These are phyloP conservation scores for Sprattus sprattus DNA, from an alignment of 2,113 vertebrate genomes.

Conservation along the genomic window DNA sequence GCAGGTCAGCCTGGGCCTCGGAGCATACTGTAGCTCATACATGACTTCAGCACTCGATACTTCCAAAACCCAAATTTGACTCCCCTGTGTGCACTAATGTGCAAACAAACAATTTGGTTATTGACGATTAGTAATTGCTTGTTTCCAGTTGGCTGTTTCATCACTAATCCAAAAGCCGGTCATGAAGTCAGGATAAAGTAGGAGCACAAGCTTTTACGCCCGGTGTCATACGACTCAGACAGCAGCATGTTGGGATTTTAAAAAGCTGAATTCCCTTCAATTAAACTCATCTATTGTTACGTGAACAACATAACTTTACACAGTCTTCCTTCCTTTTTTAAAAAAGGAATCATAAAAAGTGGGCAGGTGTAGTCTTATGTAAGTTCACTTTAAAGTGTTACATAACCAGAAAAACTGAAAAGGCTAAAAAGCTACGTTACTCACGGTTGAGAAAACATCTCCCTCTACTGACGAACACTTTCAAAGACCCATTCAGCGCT, in stretches of 20 bases:
- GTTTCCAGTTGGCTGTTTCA: neutral
- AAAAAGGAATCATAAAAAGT: neutral
- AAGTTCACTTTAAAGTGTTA: constrained; percentile 41
- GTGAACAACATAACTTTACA: neutral
- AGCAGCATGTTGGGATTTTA: neutral
- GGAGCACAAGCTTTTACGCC: neutral
- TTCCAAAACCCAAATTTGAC: neutral
- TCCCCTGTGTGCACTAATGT: neutral
- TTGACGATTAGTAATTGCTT: neutral
- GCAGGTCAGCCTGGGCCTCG: neutral
- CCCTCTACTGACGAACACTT: constrained; percentile 25
- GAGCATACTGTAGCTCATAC: neutral
- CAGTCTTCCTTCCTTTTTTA: neutral
- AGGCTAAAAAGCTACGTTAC: constrained; percentile 35
- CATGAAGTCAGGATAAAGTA: neutral
- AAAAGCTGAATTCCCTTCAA: neutral
- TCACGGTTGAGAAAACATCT: constrained; percentile 32
- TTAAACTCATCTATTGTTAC: neutral
- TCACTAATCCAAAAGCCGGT: neutral
- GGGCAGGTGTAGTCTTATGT: constrained; percentile 33
- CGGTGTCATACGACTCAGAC: neutral
- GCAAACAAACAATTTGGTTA: neutral
- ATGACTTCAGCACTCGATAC: neutral
- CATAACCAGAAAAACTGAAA: constrained; percentile 20
- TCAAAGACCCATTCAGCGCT: neutral